Evolutionary conservation across 1,140 invertebrate genomes (phyloP), one percentile per base, ranked within the genome.

Genomic region (Zaprionus kolodkinae): DNA sequence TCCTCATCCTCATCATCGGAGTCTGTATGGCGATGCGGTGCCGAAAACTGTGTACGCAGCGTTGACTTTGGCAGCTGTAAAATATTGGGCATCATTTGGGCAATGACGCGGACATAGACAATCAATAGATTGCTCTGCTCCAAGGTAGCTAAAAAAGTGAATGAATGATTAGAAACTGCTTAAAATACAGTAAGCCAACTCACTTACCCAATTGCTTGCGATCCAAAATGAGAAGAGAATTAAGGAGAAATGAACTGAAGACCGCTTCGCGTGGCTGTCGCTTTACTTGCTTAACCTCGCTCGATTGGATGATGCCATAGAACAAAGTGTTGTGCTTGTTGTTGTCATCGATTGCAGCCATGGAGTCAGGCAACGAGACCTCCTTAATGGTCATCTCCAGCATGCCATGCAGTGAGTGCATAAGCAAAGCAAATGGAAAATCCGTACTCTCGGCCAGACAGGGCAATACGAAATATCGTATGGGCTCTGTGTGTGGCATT

Each of bases 141-240:
- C 30, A 89, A 35, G 3, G 68, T 72, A 38, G 60, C 82, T 85
- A 38, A 1, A 52, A 25, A 1, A 21, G 2, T 1, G 17, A 5
- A 52, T 50, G 21, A 5, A 52, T 50, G 15, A 10, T 36, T 45
- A 15, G 3, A 27, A 15, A n/a, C 17, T 1, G 5, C 6, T 6
- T 35, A 0, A 21, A 1, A 45, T 50, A 0, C 33, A 13, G 6
- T 45, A 1, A 15, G 12, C 0, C 13, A 6, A 1, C 3, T 27
- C 94, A 33, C 94, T 94, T 91, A 95, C 95, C 94, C 89, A 95
- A 95, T 79, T 94, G 93, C 45, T 92, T 83, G 3, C 95, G 95
- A 92, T 96, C 96, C 27, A 97, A 85, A 4, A 94, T 93, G 21
- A 97, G 90, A 6, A 96, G 92, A 21, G 95, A 95, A 93, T 95